Evolutionary conservation across 1,140 invertebrate genomes (phyloP).

Genomic region (Drosophila melanica): DNA sequence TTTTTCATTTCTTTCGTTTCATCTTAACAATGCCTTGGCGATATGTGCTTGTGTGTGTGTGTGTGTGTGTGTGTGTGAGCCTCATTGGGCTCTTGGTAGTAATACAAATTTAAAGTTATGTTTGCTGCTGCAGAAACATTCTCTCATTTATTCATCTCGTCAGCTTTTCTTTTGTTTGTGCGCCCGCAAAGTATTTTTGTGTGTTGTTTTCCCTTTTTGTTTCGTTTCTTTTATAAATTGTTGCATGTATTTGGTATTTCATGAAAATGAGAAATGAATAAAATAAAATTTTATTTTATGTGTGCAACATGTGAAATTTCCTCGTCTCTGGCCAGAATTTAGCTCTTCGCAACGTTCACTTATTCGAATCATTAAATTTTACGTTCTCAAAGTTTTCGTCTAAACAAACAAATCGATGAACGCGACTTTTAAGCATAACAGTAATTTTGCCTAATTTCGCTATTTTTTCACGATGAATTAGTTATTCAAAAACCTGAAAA

Average conservation of each 20-base stretch:
- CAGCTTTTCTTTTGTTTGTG: slow-evolving; percentile 47
- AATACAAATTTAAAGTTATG: slow-evolving; percentile 84
- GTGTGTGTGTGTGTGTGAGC: slow-evolving; percentile 17
- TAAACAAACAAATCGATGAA: background rate
- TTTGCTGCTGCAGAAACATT: slow-evolving; percentile 43
- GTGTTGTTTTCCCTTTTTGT: background rate
- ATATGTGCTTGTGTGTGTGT: slow-evolving; percentile 5
- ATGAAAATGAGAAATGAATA: slow-evolving; percentile 76
- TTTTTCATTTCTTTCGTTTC: slow-evolving; percentile 33
- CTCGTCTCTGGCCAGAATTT: slow-evolving; percentile 25
- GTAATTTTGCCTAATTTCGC: background rate
- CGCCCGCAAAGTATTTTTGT: slow-evolving; percentile 11
- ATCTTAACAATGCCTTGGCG: slow-evolving; percentile 51
- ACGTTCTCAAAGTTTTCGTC: slow-evolving; percentile 22
- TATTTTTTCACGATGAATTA: too few species aligned
- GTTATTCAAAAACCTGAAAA: too few species aligned
- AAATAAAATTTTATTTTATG: slow-evolving; percentile 84
- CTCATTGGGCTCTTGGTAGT: slow-evolving; percentile 78
- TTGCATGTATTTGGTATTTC: slow-evolving; percentile 66
- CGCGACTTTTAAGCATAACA: too few species aligned
- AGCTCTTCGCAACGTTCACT: background rate
- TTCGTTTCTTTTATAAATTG: slow-evolving; percentile 60
- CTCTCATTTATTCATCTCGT: slow-evolving; percentile 78
- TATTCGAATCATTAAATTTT: slow-evolving; percentile 63
- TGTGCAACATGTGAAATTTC: slow-evolving; percentile 80